Evolutionary conservation across 2,888 invertebrate species (phyloP), one percentile per base, ranked within the genome.

Genomic region (Cerastoderma edule): DNA sequence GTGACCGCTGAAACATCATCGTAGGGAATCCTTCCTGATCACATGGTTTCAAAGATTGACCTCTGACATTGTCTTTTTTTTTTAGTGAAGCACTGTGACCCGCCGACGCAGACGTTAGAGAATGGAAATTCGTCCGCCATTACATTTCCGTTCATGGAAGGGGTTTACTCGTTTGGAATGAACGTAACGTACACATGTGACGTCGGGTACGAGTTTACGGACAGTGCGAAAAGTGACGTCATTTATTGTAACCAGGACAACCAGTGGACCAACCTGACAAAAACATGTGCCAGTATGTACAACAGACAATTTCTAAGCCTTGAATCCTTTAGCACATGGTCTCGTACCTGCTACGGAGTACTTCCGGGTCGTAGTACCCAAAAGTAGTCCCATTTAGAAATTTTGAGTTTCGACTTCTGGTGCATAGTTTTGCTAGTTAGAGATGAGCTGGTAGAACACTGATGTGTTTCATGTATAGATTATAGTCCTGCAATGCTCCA

Each of bases 271-370:
- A 66, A 56, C 10, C n/a, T 77, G n/a, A 67, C 65, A 1, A 28
- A 75, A n/a, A 75, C 72, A n/a, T 80, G 80, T 54, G 24, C 39
- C 39, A 72, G 80, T 80, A 75, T 64, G 60, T 60, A 39, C 22
- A 19, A 44, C 44, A 44, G 19, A 44, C 44, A 13, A 13, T 13
- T 44, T 44, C 16, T 44, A 19, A 44, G 8, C 16, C 8, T 44
- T 8, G 19, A 44, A 8, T 44, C 16, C 44, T 44, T 44, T 44
- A n/a, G n/a, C n/a, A n/a, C n/a, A n/a, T n/a, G n/a, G n/a, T n/a
- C n/a, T n/a, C n/a, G n/a, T n/a, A n/a, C n/a, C n/a, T n/a, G n/a
- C n/a, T n/a, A n/a, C n/a, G n/a, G n/a, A n/a, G n/a, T n/a, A n/a
- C n/a, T n/a, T n/a, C n/a, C n/a, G n/a, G n/a, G n/a, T n/a, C n/a